Base-by-base conservation (phyloP, 2,113 vertebrate species). In the Eubucco bourcierii region DNA sequence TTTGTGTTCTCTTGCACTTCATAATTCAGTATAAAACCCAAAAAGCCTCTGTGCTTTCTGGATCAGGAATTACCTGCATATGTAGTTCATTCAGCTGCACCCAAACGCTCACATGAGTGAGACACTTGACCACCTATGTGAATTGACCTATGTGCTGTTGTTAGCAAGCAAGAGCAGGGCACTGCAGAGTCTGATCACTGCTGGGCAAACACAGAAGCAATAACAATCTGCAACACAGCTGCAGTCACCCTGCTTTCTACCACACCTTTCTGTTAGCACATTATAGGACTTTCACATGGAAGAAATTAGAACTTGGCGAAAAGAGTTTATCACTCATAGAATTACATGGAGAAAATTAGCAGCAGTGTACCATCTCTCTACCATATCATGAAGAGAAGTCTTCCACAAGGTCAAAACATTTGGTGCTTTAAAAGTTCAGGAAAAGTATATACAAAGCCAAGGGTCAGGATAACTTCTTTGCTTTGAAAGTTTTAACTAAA, bases 71-170 rank as follows among this genome's bases (percentile, higher is more conserved):
- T 80, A 10, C 44, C 68, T 39, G 44, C 44, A 24, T 61, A 82
- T 44, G 31, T 83, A 91, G 44, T 21, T 79, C 2, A 0, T 23
- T 70, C 56, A 55, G 67, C 25, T 18, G 70, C 70, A 79, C 47
- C 52, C 46, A n/a, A 21, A 31, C 0, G 0, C 76, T 75, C 34
- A 15, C 6, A 1, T 2, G 14, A 31, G 33, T 3, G 21, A 33
- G 15, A 47, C 60, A 61, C 27, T 21, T 29, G 19, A 4, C 18
- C 25, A 27, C 33, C 63, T 10, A 1, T 29, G 24, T 10, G 87
- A 63, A 55, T 3, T 73, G 87, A 61, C 28, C 58, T 33, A 44
- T 3, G 1, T 6, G n/a, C 10, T 50, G 16, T 18, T 46, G 15
- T 7, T 6, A 37, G 73, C 4, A 4, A 68, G 50, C 47, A 46